Percentiles rank a stretch among this genome's conserved stretches.
Evolutionary conservation across 2,888 invertebrate species (phyloP).

Genomic region (Drosophila neonasuta): DNA sequence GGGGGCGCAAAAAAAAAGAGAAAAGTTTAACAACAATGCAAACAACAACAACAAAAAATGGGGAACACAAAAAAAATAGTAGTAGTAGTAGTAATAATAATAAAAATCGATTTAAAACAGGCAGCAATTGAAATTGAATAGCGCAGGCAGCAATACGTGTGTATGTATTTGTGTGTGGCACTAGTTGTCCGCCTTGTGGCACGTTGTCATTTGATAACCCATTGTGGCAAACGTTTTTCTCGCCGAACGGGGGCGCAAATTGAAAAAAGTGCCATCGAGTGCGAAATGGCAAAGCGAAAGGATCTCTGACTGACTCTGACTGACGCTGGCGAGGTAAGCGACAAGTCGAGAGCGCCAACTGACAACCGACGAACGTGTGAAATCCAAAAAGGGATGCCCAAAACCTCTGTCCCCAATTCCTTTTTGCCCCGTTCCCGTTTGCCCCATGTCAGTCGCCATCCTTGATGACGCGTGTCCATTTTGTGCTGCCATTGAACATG

Average conservation of each 20-base stretch:
- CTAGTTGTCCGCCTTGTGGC: constrained; percentile 54
- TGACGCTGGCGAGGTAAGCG: constrained; percentile 5
- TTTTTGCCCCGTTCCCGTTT: background rate
- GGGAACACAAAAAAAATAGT: constrained; percentile 30
- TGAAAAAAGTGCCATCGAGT: constrained; percentile 60
- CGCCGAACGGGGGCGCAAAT: constrained; percentile 59
- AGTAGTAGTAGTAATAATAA: constrained; percentile 61
- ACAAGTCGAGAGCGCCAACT: constrained; percentile 18
- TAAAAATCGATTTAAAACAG: constrained; percentile 77
- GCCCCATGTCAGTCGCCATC: constrained; percentile 6
- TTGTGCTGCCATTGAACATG: constrained; percentile 49
- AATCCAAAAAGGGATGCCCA: constrained; percentile 56
- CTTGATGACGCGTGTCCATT: constrained; percentile 50
- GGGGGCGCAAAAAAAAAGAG: background rate
- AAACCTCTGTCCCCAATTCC: background rate
- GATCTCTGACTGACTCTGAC: constrained; percentile 22
- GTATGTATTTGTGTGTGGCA: constrained; percentile 13
- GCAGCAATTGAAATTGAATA: constrained; percentile 75
- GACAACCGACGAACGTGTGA: constrained; percentile 63
- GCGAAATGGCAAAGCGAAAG: constrained; percentile 58
- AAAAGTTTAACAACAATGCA: constrained; percentile 29
- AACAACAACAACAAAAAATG: background rate
- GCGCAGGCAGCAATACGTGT: constrained; percentile 27
- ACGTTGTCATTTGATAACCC: constrained; percentile 78
- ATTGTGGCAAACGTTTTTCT: constrained; percentile 70